Evolutionary conservation across 2,797 vertebrate species (phyloP).

Genomic region (Falco biarmicus): DNA sequence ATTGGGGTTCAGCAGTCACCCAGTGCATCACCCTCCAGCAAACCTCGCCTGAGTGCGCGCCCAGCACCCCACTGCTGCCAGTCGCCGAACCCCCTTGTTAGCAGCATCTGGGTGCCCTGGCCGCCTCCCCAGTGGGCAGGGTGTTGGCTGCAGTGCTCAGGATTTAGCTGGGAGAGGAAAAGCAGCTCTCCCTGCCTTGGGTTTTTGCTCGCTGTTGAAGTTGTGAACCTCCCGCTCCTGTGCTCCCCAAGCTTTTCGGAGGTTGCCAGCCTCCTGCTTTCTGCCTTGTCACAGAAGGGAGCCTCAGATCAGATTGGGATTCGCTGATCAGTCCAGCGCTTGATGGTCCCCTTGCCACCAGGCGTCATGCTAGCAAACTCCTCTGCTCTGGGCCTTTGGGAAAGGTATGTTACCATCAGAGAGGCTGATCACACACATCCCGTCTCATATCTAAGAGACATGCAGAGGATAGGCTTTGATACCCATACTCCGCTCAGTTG

Average conservation of each 20-base stretch:
- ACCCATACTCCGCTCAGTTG: not conserved
- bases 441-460: not conserved
- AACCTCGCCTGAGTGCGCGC: fast-evolving
- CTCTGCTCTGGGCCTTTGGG: not conserved
- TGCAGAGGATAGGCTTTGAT: not conserved
- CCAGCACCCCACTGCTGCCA: fast-evolving
- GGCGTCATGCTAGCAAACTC: fast-evolving
- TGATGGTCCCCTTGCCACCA: not conserved
- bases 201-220: not conserved
- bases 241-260: not conserved
- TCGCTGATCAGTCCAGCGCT: not conserved
- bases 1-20: not conserved
- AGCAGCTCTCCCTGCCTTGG: not conserved
- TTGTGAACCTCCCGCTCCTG: fast-evolving
- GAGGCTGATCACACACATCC: not conserved
- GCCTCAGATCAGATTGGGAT: not conserved
- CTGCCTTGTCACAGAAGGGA: not conserved
- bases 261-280: fast-evolving
- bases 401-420: not conserved
- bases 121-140: fast-evolving
- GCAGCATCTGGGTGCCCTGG: fast-evolving
- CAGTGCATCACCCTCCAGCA: not conserved
- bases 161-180: not conserved
- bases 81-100: not conserved
- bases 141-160: fast-evolving